Base-by-base conservation (phyloP, 2,113 vertebrate genomes). In the Mesembrinibis cayennensis region DNA sequence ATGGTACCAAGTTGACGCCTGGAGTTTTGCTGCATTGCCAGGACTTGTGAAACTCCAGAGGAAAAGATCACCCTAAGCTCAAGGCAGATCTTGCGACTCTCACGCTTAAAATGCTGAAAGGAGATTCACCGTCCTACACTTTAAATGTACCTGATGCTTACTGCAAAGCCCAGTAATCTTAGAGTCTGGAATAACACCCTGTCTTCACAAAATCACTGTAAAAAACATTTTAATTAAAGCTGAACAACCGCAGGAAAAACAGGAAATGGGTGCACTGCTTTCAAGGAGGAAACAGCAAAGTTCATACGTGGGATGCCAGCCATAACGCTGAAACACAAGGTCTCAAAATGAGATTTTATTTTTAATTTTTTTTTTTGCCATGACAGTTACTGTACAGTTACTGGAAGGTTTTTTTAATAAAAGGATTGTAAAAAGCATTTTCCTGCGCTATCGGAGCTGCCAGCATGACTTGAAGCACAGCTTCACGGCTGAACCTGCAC, bases 241-340 rank as follows among this genome's bases (percentile, higher is more conserved):
- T 40, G 13, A 90, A 84, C 1, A 0, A 50, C 67, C 53, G 12
- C 49, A 87, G n/a, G 47, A 96, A 61, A 97, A 97, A 95, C 95
- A 97, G 95, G 94, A 98, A 97, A 95, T 1, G 10, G 5, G 47
- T 87, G 26, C 52, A 93, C 45, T 29, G 40, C 63, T 82, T 87
- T 77, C 47, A 93, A 72, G 62, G 19, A 90, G 77, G 87, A 94
- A 95, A 83, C 81, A 19, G 67, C 40, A n/a, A 79, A 66, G 69
- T 59, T 42, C 15, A 27, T 6, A n/a, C 16, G 21, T 2, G 9
- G 36, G 73, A 50, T 69, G 83, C 65, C 62, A 82, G 61, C 50
- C 22, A 6, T 25, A 56, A 29, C 2, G 3, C 81, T 66, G 42
- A 82, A 95, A 77, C 26, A n/a, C 44, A 69, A 76, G 19, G 9